phyloP scores from a whole-genome alignment of 2,888 invertebrate species.

The Dasypolia templi region DNA sequence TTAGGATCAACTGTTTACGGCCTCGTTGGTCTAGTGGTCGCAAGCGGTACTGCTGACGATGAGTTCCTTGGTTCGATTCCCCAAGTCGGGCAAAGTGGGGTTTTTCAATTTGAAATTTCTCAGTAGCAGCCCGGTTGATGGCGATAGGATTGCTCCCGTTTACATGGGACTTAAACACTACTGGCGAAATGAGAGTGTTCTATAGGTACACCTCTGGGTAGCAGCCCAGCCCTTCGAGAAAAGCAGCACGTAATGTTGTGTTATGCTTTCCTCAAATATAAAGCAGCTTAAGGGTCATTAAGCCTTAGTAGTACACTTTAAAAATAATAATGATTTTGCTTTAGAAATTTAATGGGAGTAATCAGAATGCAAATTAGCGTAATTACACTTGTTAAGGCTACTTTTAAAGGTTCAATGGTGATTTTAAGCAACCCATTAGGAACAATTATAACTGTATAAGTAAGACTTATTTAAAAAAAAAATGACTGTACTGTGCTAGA shows the following conservation, averaged over 20 bases:
- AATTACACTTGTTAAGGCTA: slow-evolving; percentile 45
- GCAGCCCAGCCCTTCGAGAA: too few species aligned
- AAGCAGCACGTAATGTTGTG: background rate
- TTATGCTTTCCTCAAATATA: slow-evolving; percentile 22
- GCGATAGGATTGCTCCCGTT: background rate
- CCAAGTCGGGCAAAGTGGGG: background rate
- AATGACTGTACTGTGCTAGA: background rate
- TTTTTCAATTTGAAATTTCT: background rate
- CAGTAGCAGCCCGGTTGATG: background rate
- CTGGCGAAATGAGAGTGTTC: background rate
- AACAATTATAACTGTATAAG: slow-evolving; percentile 9
- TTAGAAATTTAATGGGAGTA: slow-evolving; percentile 54
- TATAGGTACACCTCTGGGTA: background rate
- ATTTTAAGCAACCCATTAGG: slow-evolving; percentile 41
- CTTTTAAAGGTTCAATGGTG: slow-evolving; percentile 30
- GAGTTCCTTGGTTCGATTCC: background rate
- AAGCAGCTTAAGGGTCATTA: slow-evolving; percentile 38
- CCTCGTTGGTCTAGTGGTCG: background rate
- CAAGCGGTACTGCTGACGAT: background rate
- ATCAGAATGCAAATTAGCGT: slow-evolving; percentile 54
- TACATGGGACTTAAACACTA: background rate
- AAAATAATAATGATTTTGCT: slow-evolving; percentile 46
- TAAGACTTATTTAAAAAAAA: slow-evolving; percentile 2
- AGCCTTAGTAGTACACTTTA: slow-evolving; percentile 23
- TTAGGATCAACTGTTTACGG: background rate